Conservation (phyloP, 2,113 vertebrate genomes). For the Pseudorasbora parva region DNA sequence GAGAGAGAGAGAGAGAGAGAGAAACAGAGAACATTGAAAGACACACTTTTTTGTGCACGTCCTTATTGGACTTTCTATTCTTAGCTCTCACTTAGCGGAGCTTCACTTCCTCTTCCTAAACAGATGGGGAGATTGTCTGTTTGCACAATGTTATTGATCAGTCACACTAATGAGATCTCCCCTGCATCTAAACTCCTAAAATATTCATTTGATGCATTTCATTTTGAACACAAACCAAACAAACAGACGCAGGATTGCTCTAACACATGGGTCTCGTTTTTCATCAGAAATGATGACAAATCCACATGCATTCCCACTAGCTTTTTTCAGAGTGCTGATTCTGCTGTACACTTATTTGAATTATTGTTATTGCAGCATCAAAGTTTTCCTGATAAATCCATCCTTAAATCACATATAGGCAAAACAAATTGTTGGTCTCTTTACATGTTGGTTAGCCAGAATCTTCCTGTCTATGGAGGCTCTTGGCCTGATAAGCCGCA, state of each 20-base stretch:
- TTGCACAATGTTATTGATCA: constrained; percentile 28
- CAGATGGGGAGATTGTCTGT: constrained; percentile 31
- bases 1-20: neutral
- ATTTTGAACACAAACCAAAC: neutral
- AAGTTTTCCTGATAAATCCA: neutral
- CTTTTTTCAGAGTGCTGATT: neutral
- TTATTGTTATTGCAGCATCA: neutral
- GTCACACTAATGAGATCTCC: constrained; percentile 23
- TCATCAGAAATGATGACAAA: neutral
- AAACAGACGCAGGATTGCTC: neutral
- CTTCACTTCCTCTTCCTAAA: constrained; percentile 35
- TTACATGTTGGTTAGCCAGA: neutral
- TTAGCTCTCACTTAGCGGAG: constrained; percentile 8
- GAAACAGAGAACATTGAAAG: neutral
- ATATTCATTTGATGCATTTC: neutral
- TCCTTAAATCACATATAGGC: neutral
- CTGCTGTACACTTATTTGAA: neutral
- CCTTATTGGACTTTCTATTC: constrained; percentile 39
- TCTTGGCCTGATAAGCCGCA: neutral
- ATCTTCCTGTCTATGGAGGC: neutral
- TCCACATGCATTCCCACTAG: neutral
- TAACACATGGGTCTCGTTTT: neutral
- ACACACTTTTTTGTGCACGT: neutral
- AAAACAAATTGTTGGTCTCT: neutral
- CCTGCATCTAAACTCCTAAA: constrained; percentile 19